Evolutionary conservation across 2,113 vertebrate genomes (phyloP).

Genomic region (Thamnophis sirtalis): DNA sequence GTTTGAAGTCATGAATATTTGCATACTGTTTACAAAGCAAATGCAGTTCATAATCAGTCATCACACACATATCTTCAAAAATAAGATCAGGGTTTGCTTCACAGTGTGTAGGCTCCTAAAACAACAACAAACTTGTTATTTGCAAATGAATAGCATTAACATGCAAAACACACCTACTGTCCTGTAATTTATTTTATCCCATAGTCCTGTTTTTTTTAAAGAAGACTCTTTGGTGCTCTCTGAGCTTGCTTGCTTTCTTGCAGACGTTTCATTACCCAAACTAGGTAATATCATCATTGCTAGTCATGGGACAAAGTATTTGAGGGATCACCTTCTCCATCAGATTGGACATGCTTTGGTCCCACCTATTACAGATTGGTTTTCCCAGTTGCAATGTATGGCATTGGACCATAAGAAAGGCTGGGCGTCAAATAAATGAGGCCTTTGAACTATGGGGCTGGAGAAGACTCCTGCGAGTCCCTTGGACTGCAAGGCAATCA

Average conservation of each 20-base stretch:
- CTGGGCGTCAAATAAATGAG: no score
- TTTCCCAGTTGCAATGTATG: no score
- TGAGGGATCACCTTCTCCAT: no score
- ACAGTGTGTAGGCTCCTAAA: constrained; percentile 88
- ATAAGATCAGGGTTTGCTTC: constrained; percentile 88
- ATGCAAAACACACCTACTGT: background rate
- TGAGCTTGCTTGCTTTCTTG: background rate
- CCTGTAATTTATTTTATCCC: background rate
- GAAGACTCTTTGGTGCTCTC: background rate
- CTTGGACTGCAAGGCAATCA: no score
- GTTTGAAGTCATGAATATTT: constrained; percentile 76
- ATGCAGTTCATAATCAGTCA: constrained; percentile 97
- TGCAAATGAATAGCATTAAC: background rate
- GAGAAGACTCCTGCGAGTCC: no score
- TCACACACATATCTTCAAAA: constrained; percentile 95
- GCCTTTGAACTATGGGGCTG: no score
- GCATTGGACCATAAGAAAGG: no score
- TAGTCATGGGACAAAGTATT: no score
- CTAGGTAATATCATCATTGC: no score
- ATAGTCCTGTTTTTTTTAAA: background rate
- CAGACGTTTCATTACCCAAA: background rate
- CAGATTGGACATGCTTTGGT: no score
- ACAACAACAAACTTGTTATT: constrained; percentile 15
- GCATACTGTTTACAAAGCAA: constrained; percentile 85
- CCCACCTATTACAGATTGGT: no score